These are phyloP conservation scores for Cephalopholis sonnerati DNA, from an alignment of 2,113 vertebrate species.

Conservation along the genomic window DNA sequence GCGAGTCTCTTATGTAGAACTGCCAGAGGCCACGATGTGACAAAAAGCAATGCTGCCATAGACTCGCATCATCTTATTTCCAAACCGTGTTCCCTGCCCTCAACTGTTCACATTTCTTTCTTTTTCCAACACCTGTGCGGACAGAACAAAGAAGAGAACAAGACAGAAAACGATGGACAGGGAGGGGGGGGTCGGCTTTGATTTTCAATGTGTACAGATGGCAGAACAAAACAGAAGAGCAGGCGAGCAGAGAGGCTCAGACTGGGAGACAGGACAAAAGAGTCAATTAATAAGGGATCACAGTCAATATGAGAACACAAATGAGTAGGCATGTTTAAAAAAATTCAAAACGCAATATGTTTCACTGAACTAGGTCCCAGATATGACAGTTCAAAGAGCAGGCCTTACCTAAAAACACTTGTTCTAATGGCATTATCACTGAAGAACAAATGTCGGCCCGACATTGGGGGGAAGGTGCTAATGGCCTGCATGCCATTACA, in stretches of 20 bases:
- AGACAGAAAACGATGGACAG: constrained; percentile 12
- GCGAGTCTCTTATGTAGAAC: neutral
- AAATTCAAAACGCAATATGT: neutral
- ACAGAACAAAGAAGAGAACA: constrained; percentile 24
- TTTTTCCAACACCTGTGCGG: constrained; percentile 11
- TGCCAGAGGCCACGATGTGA: constrained; percentile 3
- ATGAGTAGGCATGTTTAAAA: constrained; percentile 24
- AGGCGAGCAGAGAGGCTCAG: constrained; percentile 34
- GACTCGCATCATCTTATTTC: constrained; percentile 2
- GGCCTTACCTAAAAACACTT: constrained; percentile 47
- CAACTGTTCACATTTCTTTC: constrained; percentile 1
- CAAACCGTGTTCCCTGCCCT: neutral
- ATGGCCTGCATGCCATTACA: constrained; percentile 24
- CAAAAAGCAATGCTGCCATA: neutral
- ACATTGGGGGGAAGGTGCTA: constrained; percentile 36
- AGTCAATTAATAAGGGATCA: constrained; percentile 60
- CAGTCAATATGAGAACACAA: constrained; percentile 37
- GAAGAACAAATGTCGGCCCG: constrained; percentile 22
- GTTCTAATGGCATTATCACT: constrained; percentile 34
- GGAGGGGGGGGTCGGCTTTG: constrained; percentile 5
- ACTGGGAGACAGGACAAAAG: constrained; percentile 55
- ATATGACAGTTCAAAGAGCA: constrained; percentile 55
- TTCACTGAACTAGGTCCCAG: constrained; percentile 20
- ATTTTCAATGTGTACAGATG: constrained; percentile 61
- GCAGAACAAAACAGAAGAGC: constrained; percentile 59